These are phyloP conservation scores for Ramphastos sulfuratus DNA, from an alignment of 2,113 vertebrate genomes.

Conservation along the genomic window DNA sequence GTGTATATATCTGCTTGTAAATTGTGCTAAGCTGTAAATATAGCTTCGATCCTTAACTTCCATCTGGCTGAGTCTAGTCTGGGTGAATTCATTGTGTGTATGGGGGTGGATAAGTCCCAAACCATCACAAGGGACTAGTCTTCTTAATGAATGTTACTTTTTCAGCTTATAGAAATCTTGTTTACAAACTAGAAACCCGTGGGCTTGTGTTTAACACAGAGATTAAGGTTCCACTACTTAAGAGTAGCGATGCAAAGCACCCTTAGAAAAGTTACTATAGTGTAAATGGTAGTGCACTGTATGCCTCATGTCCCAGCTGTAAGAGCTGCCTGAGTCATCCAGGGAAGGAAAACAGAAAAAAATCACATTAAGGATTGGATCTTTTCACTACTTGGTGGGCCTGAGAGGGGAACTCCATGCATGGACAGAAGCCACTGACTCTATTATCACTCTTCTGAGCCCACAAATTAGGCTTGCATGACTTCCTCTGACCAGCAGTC, in stretches of 20 bases:
- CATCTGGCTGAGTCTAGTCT: no score
- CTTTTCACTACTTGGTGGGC: neutral
- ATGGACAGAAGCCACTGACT: neutral
- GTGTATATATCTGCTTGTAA: no score
- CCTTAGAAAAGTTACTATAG: neutral
- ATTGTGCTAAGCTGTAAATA: no score
- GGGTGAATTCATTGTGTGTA: no score
- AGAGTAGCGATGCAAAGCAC: neutral
- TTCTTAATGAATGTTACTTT: neutral
- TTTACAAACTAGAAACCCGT: neutral
- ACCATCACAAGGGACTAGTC: neutral
- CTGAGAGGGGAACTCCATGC: neutral
- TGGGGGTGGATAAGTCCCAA: no score
- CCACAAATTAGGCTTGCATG: neutral
- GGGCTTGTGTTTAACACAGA: neutral
- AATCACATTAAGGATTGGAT: neutral
- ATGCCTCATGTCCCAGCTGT: neutral
- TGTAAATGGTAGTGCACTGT: neutral
- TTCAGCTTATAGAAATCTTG: neutral
- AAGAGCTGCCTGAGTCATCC: neutral
- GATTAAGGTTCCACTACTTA: neutral
- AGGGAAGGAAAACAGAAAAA: neutral
- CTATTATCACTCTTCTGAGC: neutral
- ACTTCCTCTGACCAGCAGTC: neutral
- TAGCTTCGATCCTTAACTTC: no score